phyloP scores from a whole-genome alignment of 1,140 invertebrate species.

The Dendroctonus valens region DNA sequence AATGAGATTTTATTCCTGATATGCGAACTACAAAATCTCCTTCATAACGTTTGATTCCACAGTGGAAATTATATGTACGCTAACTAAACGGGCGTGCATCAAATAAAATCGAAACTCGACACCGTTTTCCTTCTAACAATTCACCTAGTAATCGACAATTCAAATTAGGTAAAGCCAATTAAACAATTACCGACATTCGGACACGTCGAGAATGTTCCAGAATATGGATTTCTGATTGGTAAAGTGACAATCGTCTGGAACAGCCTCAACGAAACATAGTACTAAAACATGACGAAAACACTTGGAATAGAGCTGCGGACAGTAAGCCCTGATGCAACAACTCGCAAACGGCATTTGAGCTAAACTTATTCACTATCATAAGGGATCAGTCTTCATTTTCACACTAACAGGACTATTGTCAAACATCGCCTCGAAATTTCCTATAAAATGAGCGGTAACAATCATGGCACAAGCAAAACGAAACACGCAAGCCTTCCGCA shows the following conservation, averaged over 20 bases:
- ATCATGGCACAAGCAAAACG: slow-evolving; percentile 42
- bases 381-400: slow-evolving; percentile 43
- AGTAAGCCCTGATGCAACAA: slow-evolving; percentile 25
- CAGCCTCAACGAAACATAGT: too few species aligned
- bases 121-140: too few species aligned
- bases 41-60: slow-evolving; percentile 21
- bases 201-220: not conserved
- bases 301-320: slow-evolving; percentile 24
- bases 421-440: slow-evolving; percentile 35
- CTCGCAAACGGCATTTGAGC: slow-evolving; percentile 43
- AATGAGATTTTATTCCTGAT: slow-evolving; percentile 20
- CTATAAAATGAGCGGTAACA: slow-evolving; percentile 21
- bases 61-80: slow-evolving; percentile 16
- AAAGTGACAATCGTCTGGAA: not conserved
- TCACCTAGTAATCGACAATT: not conserved
- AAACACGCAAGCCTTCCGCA: slow-evolving; percentile 35
- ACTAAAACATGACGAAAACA: not conserved
- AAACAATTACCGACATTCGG: slow-evolving; percentile 8
- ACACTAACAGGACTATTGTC: slow-evolving; percentile 40
- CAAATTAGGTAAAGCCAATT: not conserved
- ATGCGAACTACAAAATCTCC: slow-evolving; percentile 31
- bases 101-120: slow-evolving; percentile 1
- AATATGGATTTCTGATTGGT: not conserved
- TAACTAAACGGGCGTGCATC: slow-evolving; percentile 10
- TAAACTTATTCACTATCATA: slow-evolving; percentile 36